Base-by-base conservation (phyloP, 2,797 vertebrate species). In the Fringilla coelebs region DNA sequence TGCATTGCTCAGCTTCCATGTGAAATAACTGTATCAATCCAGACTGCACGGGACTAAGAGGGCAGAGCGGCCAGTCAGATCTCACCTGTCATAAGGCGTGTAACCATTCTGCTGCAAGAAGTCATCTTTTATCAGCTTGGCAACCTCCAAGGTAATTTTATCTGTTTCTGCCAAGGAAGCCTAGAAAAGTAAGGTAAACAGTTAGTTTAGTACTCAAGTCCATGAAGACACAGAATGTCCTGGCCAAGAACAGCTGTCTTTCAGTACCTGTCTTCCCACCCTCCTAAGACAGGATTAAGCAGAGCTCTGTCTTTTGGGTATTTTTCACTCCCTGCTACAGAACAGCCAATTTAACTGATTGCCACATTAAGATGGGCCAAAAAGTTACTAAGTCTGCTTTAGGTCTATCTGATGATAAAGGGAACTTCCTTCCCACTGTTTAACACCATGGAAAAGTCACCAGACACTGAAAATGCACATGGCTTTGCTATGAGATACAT, bases 81-180 rank as follows among this genome's bases (percentile, higher is more conserved):
- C 96, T 96, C 87, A 99, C 99, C 99, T 99, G 98, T 99, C 99
- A 9, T 99, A 99, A 38, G 99, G 98, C 0, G 99, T 99, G 78
- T 99, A 99, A 90, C 99, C 99, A 54, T 99, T 99, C 98, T 99
- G 99, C 94, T 99, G 99, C 95, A 99, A 98, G 96, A 99, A 99
- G 98, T 99, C 99, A 34, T 99, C 99, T 96, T 99, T 99, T 80
- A 99, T 98, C 96, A 99, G 98, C 95, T 99, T 99, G 66, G 99
- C 99, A 66, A 99, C 99, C 95, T 99, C 99, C 94, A 99, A 96
- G 32, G 99, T 99, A 93, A 99, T 99, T 98, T 99, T 99, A 98
- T 99, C 99, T 1, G 98, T 98, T 97, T 99, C 99, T 93, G 99
- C 99, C 77, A 99, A 98, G 65, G 99, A 99, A 82, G 99, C 99